Percentiles rank a stretch among this genome's conserved stretches.
phyloP scores from a whole-genome alignment of 1,140 invertebrate genomes.

The Tetragnatha versicolor region DNA sequence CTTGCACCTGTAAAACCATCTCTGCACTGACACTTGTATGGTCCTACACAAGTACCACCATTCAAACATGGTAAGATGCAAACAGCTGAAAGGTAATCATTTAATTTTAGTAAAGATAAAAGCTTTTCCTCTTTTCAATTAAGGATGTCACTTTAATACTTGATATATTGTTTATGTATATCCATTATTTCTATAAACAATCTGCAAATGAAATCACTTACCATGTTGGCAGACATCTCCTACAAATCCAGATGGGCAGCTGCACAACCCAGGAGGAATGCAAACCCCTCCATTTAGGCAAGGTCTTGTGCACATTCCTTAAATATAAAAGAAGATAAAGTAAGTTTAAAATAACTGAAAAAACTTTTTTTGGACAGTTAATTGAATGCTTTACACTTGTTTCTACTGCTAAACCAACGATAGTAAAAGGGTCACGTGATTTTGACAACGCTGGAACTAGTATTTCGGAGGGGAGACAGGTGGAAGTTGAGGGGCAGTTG shows the following conservation, averaged over 20 bases:
- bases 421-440: no score
- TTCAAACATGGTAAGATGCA: slow-evolving; percentile 56
- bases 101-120: neutral
- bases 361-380: no score
- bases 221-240: slow-evolving; percentile 62
- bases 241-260: slow-evolving; percentile 62
- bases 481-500: no score
- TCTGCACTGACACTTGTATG: slow-evolving; percentile 56
- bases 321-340: no score
- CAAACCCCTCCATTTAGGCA: slow-evolving; percentile 64
- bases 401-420: no score
- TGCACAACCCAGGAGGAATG: slow-evolving; percentile 62
- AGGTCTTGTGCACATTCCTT: slow-evolving; percentile 61
- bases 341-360: no score
- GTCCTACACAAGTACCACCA: slow-evolving; percentile 56
- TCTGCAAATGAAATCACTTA: slow-evolving; percentile 55
- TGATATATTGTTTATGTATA: no score
- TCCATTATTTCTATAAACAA: no score
- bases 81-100: slow-evolving; percentile 39
- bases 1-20: slow-evolving; percentile 53
- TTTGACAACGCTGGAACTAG: no score
- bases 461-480: no score
- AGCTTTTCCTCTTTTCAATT: neutral
- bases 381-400: no score
- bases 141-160: no score